Conservation (phyloP, 1,140 invertebrate genomes). For the Schlechtendalia chinensis region DNA sequence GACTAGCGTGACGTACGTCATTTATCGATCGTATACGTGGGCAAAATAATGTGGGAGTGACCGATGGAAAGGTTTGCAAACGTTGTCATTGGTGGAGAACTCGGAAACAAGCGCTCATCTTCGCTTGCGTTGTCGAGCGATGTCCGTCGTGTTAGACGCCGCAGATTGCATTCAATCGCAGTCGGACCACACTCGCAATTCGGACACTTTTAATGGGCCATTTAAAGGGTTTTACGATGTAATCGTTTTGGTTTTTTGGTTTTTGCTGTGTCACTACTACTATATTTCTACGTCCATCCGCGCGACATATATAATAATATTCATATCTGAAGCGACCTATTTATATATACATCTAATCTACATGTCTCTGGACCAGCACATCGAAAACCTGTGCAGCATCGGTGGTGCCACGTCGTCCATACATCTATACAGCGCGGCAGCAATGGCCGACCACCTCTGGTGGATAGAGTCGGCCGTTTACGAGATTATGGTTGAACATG, state of each 20-base stretch:
- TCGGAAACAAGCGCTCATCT: not conserved
- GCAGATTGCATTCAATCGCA: not conserved
- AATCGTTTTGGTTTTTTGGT: too few species aligned
- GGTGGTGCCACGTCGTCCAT: conserved; percentile 49
- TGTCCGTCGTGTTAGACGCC: too few species aligned
- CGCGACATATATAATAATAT: too few species aligned
- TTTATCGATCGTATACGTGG: too few species aligned
- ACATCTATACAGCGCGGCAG: conserved; percentile 51
- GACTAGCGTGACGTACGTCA: too few species aligned
- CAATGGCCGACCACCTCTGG: conserved; percentile 61
- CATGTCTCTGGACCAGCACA: conserved; percentile 51
- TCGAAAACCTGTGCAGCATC: conserved; percentile 50
- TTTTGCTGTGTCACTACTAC: too few species aligned
- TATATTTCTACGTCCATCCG: too few species aligned
- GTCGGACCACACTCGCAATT: conserved; percentile 52
- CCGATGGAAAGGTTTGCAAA: not conserved
- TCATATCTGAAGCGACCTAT: too few species aligned
- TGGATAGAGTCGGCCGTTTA: conserved; percentile 71
- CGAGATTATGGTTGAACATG: conserved; percentile 76
- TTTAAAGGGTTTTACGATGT: too few species aligned
- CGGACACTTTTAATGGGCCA: not conserved
- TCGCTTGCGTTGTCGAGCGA: not conserved
- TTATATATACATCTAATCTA: conserved; percentile 55
- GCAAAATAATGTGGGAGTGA: not conserved
- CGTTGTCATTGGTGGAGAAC: not conserved